Conservation (phyloP, 1,140 invertebrate species). For the Cyclina sinensis region DNA sequence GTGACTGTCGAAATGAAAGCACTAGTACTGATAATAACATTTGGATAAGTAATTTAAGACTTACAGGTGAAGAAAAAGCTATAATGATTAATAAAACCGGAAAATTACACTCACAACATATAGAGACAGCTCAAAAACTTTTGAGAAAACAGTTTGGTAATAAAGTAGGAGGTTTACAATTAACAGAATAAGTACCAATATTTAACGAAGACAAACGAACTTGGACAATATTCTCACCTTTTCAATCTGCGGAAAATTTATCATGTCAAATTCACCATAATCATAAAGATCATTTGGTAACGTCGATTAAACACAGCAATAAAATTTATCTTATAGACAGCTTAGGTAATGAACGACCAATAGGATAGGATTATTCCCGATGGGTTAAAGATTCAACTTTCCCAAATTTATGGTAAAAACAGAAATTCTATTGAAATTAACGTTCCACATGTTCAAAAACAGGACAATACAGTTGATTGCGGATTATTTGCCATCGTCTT, state of each 20-base stretch:
- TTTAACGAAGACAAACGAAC: slow-evolving; percentile 1
- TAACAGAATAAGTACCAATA: neutral
- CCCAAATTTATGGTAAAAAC: too few species aligned
- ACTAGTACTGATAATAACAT: too few species aligned
- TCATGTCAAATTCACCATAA: too few species aligned
- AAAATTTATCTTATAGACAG: slow-evolving; percentile 24
- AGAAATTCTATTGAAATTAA: too few species aligned
- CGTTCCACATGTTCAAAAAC: slow-evolving; percentile 29
- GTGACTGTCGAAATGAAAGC: neutral
- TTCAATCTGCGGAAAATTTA: too few species aligned
- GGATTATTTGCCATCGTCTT: too few species aligned
- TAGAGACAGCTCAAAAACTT: slow-evolving; percentile 15
- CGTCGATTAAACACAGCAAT: slow-evolving; percentile 13
- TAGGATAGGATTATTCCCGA: slow-evolving; percentile 17
- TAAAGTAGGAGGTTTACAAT: slow-evolving; percentile 7
- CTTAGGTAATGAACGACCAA: too few species aligned
- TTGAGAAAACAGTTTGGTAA: too few species aligned
- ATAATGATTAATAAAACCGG: slow-evolving; percentile 25
- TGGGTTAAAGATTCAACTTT: too few species aligned
- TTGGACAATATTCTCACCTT: neutral
- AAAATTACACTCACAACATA: slow-evolving; percentile 41
- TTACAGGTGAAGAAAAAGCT: slow-evolving; percentile 19
- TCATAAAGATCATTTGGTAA: slow-evolving; percentile 30
- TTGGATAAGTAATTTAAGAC: slow-evolving; percentile 20
- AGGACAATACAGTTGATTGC: too few species aligned